Percentiles rank a stretch among this genome's conserved stretches.
Conservation (phyloP, 2,797 vertebrate genomes). For the Erpetoichthys calabaricus region DNA sequence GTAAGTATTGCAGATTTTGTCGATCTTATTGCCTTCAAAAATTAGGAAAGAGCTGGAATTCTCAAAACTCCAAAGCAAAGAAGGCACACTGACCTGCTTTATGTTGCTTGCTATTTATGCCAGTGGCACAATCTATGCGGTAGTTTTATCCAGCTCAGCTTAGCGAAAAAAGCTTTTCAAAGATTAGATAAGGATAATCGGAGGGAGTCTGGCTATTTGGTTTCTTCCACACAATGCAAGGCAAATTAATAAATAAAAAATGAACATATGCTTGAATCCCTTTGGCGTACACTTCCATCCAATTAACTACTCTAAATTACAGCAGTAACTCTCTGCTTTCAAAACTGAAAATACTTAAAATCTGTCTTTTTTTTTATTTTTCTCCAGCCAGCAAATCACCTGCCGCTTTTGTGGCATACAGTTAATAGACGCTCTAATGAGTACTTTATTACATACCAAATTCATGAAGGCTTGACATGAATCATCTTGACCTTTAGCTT, state of each 20-base stretch:
- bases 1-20: no score
- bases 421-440: not conserved
- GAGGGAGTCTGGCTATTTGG: not conserved
- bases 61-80: no score
- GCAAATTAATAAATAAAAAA: slow-evolving; percentile 3
- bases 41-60: no score
- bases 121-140: no score
- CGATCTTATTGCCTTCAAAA: no score
- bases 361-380: no score
- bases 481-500: not conserved
- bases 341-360: not conserved
- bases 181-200: no score
- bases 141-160: no score
- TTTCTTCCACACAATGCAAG: slow-evolving; percentile 6
- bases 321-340: not conserved
- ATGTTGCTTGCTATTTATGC: no score
- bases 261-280: slow-evolving; percentile 5
- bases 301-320: slow-evolving; percentile 11
- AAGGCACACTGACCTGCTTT: no score
- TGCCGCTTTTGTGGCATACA: not conserved
- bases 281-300: not conserved
- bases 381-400: no score
- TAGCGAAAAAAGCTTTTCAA: no score
- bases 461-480: not conserved
- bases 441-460: not conserved